phyloP scores from a whole-genome alignment of 1,140 invertebrate genomes.

The Pogonomyrmex barbatus region DNA sequence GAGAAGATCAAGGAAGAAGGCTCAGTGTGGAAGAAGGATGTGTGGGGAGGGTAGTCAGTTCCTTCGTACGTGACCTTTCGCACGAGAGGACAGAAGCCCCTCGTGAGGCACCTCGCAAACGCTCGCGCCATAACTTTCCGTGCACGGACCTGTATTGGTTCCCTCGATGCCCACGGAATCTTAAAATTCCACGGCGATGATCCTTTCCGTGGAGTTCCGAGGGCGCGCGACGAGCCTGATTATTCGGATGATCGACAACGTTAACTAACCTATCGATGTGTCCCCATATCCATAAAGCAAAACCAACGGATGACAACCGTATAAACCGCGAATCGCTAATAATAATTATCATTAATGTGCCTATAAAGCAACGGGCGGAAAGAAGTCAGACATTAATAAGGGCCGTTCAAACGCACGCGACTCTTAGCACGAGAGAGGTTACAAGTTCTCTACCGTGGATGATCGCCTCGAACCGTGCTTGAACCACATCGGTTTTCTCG shows the following conservation, averaged over 20 bases:
- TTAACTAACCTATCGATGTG: slow-evolving; percentile 21
- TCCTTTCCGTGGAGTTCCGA: background rate
- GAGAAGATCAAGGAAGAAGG: slow-evolving; percentile 18
- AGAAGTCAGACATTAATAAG: slow-evolving; percentile 51
- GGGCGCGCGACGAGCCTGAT: background rate
- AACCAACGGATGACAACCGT: slow-evolving; percentile 15
- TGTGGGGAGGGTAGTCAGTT: slow-evolving; percentile 58
- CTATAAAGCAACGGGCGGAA: slow-evolving; percentile 47
- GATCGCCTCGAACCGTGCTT: slow-evolving; percentile 40
- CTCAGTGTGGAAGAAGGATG: background rate
- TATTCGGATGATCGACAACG: slow-evolving; percentile 38
- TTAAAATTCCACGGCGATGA: slow-evolving; percentile 56
- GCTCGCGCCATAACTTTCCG: slow-evolving; percentile 74
- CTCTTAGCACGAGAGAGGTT: slow-evolving; percentile 61
- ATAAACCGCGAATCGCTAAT: slow-evolving; percentile 29
- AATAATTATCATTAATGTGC: slow-evolving; percentile 59
- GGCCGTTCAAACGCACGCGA: slow-evolving; percentile 54
- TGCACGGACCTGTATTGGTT: slow-evolving; percentile 68
- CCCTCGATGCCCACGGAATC: slow-evolving; percentile 47
- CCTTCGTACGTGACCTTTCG: slow-evolving; percentile 73
- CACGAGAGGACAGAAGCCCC: slow-evolving; percentile 73
- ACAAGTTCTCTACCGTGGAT: slow-evolving; percentile 38
- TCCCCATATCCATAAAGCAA: slow-evolving; percentile 21
- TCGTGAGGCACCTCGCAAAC: slow-evolving; percentile 49
- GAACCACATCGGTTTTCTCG: slow-evolving; percentile 69